These are phyloP conservation scores for Drosophila orena DNA, from an alignment of 1,140 invertebrate genomes.

Conservation along the genomic window DNA sequence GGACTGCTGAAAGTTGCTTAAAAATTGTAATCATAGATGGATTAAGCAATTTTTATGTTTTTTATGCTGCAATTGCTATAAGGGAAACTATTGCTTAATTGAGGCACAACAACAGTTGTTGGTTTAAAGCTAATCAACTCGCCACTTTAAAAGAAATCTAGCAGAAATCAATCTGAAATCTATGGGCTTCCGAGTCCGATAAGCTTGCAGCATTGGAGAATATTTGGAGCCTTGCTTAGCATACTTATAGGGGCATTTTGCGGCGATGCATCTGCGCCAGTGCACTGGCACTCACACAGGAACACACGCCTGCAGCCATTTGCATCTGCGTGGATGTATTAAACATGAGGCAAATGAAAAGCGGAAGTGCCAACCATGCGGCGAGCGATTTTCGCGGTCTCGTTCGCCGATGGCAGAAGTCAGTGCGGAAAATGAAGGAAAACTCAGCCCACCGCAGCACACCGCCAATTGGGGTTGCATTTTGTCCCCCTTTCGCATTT, in stretches of 20 bases:
- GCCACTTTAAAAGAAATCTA: neutral
- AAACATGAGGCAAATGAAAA: slow-evolving; percentile 71
- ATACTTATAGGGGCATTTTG: slow-evolving; percentile 77
- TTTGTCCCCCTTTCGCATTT: slow-evolving; percentile 45
- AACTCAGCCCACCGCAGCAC: slow-evolving; percentile 2
- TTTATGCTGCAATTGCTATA: no score
- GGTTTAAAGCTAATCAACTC: no score
- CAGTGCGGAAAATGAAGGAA: slow-evolving; percentile 32
- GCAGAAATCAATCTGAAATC: slow-evolving; percentile 66
- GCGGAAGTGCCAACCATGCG: slow-evolving; percentile 63
- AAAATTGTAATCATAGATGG: no score
- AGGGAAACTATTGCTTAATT: no score
- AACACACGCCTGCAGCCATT: slow-evolving; percentile 22
- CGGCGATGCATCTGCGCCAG: slow-evolving; percentile 26
- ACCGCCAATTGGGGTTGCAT: slow-evolving; percentile 38
- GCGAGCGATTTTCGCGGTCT: slow-evolving; percentile 46
- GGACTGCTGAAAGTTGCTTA: no score
- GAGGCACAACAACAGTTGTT: no score
- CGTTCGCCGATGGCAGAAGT: slow-evolving; percentile 28
- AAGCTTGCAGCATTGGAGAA: neutral
- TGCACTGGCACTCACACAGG: slow-evolving; percentile 6
- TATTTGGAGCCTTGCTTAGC: slow-evolving; percentile 63
- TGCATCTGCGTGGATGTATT: slow-evolving; percentile 53
- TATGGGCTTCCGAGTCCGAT: slow-evolving; percentile 47
- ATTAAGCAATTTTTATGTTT: no score